Base-by-base conservation (phyloP, 1,140 invertebrate species). In the Drosophila pachea region DNA sequence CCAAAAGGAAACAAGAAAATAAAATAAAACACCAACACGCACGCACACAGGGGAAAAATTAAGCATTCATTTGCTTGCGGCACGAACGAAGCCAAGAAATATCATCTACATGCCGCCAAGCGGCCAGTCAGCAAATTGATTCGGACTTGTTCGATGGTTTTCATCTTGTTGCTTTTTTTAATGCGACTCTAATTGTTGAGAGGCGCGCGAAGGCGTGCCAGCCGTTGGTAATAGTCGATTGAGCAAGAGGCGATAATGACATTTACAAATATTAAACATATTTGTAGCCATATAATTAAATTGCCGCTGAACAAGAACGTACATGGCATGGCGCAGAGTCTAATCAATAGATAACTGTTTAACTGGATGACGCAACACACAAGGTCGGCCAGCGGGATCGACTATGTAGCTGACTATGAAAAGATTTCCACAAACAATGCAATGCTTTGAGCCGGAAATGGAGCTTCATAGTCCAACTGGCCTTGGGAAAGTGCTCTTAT, bases 241-340 rank as follows among this genome's bases (percentile, higher is more conserved):
- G 61, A 55, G 53, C 67, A 69, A 68, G 31, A 35, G 29, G 48
- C 59, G 68, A 59, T 70, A 70, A 70, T 70, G 40, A 66, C 32
- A 70, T 54, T 70, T 59, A 59, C 62, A 65, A 48, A 69, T 65
- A 54, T 67, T 36, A 67, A 71, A 71, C 50, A 61, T 55, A 67
- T 55, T 35, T 40, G n/a, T 43, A 42, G 50, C 9, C 62, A 52
- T 55, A 45, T 61, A 71, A 67, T 71, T 71, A 36, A 71, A 42
- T 66, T 47, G 62, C 35, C 65, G 47, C 59, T 36, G 54, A 53
- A 59, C 42, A 45, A 56, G 45, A 59, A 48, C 43, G 9, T 56
- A 32, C 29, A 9, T 33, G 12, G 16, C 12, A 43, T 43, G 42
- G 4, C 8, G 8, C 16, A 29, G 45, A 22, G 3, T 22, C 22